Evolutionary conservation across 2,113 vertebrate genomes (phyloP).

Genomic region (Ceyx margarethae): DNA sequence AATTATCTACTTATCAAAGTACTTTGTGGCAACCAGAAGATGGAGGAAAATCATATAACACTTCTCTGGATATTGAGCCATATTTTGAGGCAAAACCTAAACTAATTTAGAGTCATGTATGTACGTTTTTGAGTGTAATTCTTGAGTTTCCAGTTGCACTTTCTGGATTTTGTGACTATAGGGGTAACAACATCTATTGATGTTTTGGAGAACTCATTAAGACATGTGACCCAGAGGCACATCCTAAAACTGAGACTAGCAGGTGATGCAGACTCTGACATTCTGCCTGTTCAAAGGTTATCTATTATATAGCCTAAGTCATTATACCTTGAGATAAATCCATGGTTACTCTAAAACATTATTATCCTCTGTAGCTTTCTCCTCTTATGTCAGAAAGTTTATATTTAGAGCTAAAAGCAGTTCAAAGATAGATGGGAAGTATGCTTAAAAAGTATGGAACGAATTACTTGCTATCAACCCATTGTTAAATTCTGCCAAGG

Average conservation of each 20-base stretch:
- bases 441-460: background rate
- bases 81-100: background rate
- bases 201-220: background rate
- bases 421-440: background rate
- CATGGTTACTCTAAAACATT: background rate
- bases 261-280: background rate
- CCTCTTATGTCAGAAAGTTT: background rate
- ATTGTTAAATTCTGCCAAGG: background rate
- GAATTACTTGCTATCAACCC: background rate
- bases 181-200: background rate
- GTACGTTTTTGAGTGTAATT: background rate
- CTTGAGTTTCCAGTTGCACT: background rate
- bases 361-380: background rate
- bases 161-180: background rate
- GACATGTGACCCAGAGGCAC: background rate
- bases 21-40: background rate
- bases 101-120: rapidly evolving
- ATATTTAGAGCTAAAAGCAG: background rate
- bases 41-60: background rate
- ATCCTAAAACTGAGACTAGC: background rate
- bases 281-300: background rate
- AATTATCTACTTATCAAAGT: background rate
- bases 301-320: background rate
- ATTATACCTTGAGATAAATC: background rate
- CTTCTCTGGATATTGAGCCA: background rate